Evolutionary conservation across 2,888 invertebrate species (phyloP).

Genomic region (Scelioninae gen. 1): DNA sequence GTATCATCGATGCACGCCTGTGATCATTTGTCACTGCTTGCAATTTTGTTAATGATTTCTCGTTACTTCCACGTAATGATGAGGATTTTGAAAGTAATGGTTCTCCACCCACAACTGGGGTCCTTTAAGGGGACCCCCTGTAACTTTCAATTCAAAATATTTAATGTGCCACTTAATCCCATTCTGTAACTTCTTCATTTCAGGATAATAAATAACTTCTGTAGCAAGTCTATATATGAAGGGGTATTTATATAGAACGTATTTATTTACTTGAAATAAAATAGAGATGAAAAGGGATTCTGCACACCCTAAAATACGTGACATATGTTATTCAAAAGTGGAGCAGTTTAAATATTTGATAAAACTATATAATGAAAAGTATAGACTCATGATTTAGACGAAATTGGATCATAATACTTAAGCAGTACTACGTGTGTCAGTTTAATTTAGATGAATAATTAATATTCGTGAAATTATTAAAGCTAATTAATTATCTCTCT

Average conservation of each 20-base stretch:
- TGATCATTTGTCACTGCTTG: conserved; percentile 49
- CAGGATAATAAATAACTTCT: conserved; percentile 55
- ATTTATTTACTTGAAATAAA: conserved; percentile 28
- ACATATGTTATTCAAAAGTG: no score
- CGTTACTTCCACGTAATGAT: conserved; percentile 42
- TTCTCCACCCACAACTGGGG: conserved; percentile 56
- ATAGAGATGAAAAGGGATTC: conserved; percentile 27
- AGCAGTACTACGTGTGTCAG: no score
- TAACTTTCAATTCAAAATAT: conserved; percentile 57
- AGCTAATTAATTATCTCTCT: no score
- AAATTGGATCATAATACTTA: no score
- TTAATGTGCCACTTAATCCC: conserved; percentile 57
- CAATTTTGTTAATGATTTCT: conserved; percentile 43
- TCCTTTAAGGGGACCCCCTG: conserved; percentile 51
- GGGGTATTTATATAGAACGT: conserved; percentile 16
- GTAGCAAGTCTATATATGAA: conserved; percentile 19
- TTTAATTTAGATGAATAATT: no score
- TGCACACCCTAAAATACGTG: not conserved
- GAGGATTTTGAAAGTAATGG: conserved; percentile 50
- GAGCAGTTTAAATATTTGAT: no score
- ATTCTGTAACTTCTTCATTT: conserved; percentile 54
- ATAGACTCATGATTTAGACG: no score
- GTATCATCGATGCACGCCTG: conserved; percentile 31
- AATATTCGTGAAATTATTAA: no score
- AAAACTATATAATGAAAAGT: no score